Conservation (phyloP, 1,140 invertebrate species). For the Phthorimaea operculella region DNA sequence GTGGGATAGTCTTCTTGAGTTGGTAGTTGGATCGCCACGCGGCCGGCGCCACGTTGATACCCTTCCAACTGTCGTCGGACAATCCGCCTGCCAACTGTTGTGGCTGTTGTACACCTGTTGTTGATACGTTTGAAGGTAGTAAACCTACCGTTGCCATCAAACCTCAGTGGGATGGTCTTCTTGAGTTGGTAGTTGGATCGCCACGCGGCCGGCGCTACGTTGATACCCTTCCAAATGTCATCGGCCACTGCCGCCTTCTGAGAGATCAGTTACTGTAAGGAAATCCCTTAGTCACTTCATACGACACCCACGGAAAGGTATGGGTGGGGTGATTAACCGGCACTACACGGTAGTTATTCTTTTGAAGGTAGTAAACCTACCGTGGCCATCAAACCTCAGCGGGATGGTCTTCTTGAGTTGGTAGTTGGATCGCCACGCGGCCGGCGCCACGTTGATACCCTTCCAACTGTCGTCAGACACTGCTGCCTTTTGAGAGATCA, state of each 20-base stretch:
- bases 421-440: conserved; percentile 49
- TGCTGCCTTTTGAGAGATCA: conserved; percentile 30
- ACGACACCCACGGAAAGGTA: no score
- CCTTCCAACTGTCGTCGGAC: conserved; percentile 50
- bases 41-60: conserved; percentile 38
- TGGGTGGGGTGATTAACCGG: no score
- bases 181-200: conserved; percentile 47
- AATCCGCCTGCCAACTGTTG: no score
- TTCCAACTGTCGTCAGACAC: conserved; percentile 40
- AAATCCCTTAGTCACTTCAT: no score
- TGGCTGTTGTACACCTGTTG: no score
- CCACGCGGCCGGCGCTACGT: conserved; percentile 37
- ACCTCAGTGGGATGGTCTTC: conserved; percentile 36
- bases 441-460: conserved; percentile 41
- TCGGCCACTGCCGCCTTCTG: conserved; percentile 26
- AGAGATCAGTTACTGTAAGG: conserved; percentile 35
- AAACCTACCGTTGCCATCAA: conserved; percentile 48
- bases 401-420: conserved; percentile 35
- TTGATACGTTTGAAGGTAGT: no score
- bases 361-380: no score
- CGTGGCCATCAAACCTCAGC: conserved; percentile 41
- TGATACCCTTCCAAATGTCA: conserved; percentile 50
- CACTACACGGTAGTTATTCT: no score
- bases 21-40: conserved; percentile 52
- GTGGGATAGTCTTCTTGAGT: conserved; percentile 31